Percentiles rank a stretch among this genome's conserved stretches.
These are phyloP conservation scores for Tetraneura akinire DNA, from an alignment of 1,140 invertebrate genomes.

Conservation along the genomic window DNA sequence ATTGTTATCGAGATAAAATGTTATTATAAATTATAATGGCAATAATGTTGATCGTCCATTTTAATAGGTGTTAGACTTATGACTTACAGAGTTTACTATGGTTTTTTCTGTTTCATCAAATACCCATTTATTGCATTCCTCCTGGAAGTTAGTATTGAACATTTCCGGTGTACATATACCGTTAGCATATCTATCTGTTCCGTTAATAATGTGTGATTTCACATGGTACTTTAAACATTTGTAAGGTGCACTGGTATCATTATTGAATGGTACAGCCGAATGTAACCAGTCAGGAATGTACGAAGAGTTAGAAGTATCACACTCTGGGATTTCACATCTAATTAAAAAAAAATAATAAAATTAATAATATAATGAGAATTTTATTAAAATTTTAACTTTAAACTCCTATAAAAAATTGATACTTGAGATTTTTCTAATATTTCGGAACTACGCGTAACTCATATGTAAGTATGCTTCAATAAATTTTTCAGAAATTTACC, in stretches of 20 bases:
- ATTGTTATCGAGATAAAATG: too few relatives aligned
- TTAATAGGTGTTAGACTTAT: too few relatives aligned
- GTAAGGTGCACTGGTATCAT: neutral
- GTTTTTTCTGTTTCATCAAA: conserved; percentile 61
- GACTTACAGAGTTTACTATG: conserved; percentile 63
- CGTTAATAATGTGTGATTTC: neutral
- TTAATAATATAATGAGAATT: too few relatives aligned
- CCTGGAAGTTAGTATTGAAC: conserved; percentile 53
- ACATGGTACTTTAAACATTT: neutral
- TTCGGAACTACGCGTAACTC: too few relatives aligned
- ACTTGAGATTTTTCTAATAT: too few relatives aligned
- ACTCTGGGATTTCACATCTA: conserved; percentile 23
- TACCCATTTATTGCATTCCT: conserved; percentile 61
- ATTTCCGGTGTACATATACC: neutral
- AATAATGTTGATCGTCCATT: too few relatives aligned
- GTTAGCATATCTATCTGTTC: neutral
- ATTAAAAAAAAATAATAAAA: neutral
- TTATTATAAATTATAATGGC: too few relatives aligned
- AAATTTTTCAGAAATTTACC: too few relatives aligned
- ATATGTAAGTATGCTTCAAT: too few relatives aligned
- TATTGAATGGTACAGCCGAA: neutral
- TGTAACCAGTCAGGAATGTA: conserved; percentile 27
- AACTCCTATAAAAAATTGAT: too few relatives aligned
- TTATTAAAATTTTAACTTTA: too few relatives aligned
- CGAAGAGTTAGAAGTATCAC: neutral